Evolutionary conservation across 2,113 vertebrate genomes (phyloP), one percentile per base, ranked within the genome.

Genomic region (Podarcis cretensis): DNA sequence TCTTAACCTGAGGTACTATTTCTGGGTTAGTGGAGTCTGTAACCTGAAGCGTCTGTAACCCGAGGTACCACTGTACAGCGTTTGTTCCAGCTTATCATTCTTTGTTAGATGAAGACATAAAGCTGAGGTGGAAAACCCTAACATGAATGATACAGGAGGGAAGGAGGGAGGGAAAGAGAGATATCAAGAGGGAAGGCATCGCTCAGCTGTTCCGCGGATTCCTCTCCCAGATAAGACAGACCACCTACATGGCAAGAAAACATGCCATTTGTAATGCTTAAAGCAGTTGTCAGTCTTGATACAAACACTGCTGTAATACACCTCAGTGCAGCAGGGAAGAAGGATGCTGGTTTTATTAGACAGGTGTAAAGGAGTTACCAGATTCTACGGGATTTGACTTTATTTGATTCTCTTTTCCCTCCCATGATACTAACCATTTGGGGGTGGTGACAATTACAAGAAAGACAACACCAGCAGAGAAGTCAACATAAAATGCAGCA

Each of bases 321-420:
- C 3, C 4, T 35, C 14, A 43, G 43, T 48, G 1, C 27, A 6
- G 9, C 0, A 27, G 2, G 59, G n/a, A 23, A 63, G 0, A 0
- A 21, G 37, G 81, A 12, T 66, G 59, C 25, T 1, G 0, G 3
- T 13, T 21, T 0, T 8, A 0, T 54, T 23, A 35, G 16, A 16
- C 5, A 48, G 4, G 10, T 71, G 7, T 30, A 0, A 8, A 1
- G 74, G 14, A 65, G 3, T 32, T 32, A 14, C 79, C 79, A 63
- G 57, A 63, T 63, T 65, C 57, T 8, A 21, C 20, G 5, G 66
- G 63, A 68, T 65, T 82, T 83, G 37, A 2, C 32, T 65, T 54
- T 9, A 35, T 81, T 5, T 35, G 3, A 43, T 77, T 77, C 23
- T 77, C 75, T 54, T 54, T 54, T n/a, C 21, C 48, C 27, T 14